Base-by-base conservation (phyloP, 2,113 vertebrate species). In the Salvelinus sp. region DNA sequence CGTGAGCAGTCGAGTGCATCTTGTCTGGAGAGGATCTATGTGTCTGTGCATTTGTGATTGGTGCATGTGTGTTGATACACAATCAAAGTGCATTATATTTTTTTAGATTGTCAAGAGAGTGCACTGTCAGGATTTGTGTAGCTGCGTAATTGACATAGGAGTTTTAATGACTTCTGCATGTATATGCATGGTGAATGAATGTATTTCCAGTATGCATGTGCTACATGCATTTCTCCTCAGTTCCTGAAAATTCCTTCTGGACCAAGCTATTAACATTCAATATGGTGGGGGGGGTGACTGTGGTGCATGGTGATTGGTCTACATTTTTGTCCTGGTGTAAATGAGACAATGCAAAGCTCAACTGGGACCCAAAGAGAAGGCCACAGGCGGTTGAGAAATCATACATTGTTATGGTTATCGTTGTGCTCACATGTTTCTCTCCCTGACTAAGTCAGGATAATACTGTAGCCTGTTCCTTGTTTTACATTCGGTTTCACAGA, bases 301-400 rank as follows among this genome's bases (percentile, higher is more conserved):
- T 69, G 68, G 5, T 72, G 76, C 30, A n/a, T 23, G 57, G 27
- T 70, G 82, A 93, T 93, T 93, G 91, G 92, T 65, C 64, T 7
- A 20, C 68, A 23, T 68, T 22, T 20, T 68, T 30, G 7, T 44
- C 38, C 38, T 44, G 38, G 9, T 6, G 54, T 33, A 57, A 69
- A 76, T 27, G 25, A 63, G 63, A 54, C 73, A 38, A 70, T 65
- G 73, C 72, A 79, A 81, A 82, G 72, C 69, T 83, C 71, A 72
- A 9, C 3, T 3, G 66, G 58, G 23, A 67, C 33, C 9, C 27
- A 30, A 44, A 44, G 38, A 44, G 58, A n/a, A 54, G n/a, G 23
- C 50, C n/a, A 70, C 27, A 9, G 38, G 10, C 25, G 23, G 12
- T 9, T 58, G 57, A 18, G 60, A 38, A 2, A 4, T 76, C 16